Base-by-base conservation (phyloP, 2,113 vertebrate genomes). In the Struthidea cinerea region DNA sequence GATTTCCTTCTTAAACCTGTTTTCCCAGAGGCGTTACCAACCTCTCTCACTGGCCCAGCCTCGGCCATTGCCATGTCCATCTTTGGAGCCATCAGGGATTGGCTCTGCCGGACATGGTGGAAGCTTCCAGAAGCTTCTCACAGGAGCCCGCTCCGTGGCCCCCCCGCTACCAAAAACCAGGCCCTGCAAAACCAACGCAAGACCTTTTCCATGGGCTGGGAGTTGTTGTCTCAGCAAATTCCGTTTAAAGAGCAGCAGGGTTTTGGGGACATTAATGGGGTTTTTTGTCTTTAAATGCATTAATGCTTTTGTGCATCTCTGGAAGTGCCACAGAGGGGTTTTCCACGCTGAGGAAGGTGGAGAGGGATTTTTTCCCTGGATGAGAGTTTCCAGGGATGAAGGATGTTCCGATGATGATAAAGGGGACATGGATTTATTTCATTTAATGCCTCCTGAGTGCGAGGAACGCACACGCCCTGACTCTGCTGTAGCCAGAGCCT, bases 221-320 rank as follows among this genome's bases (percentile, higher is more conserved):
- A 60, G 56, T 53, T 26, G 84, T 3, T 17, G 75, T 94, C 92
- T 84, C 59, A 85, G 71, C 81, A 46, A 56, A 80, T 87, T 69
- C 70, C 20, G 39, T 20, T 57, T 10, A 60, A 84, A 35, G 30
- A 53, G 44, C 20, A 60, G 50, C 32, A 4, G 2, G 27, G 14
- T 10, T 57, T 55, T 64, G 0, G 56, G 86, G 47, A 63, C 71
- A 39, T 81, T 46, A 28, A 57, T 8, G 11, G 16, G 16, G 11
- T 6, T n/a, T 53, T 46, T 49, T 21, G 49, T 16, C 12, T 90
- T 53, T 20, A 60, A 60, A 21, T 1, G 1, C 33, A 3, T 76
- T 32, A 32, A 35, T 35, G 59, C 1, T 78, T 61, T 41, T 50
- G 8, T 10, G 35, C 37, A 59, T 22, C 47, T 41, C 50, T 30